Evolutionary conservation across 1,140 invertebrate species (phyloP), one percentile per base, ranked within the genome.

Genomic region (Monomorium pharaonis): DNA sequence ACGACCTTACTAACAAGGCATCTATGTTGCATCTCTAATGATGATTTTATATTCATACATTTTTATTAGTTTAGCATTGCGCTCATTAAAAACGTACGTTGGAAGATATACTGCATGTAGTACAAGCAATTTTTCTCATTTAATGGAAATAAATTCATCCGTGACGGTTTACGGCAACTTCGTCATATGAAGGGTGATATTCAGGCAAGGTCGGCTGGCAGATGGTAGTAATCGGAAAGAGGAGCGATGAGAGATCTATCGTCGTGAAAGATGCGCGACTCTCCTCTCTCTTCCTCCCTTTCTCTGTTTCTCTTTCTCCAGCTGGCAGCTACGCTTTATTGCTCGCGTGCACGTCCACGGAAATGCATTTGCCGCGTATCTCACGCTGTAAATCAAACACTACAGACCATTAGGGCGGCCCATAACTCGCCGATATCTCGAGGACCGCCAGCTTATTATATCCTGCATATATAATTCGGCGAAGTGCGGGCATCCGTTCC

Each of bases 371-470:
- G 69, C 69, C 65, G 77, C 65, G 77, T 85, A 94, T 94, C 90
- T 91, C 91, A 85, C 75, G 86, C 88, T 90, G 92, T 95, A 95
- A 95, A 95, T 95, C 94, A 95, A 94, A 93, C 91, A 90, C 91
- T 92, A 91, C 92, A 91, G 91, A 92, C 94, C 93, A 95, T 95
- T 94, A 95, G 93, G 92, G 88, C 89, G 89, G 75, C 87, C 90
- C 94, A 94, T 95, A 95, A 95, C 92, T 95, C 92, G 94, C 93
- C 94, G 94, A 95, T 94, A 95, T 95, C 94, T 94, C 94, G 93
- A 94, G 93, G 92, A 95, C 94, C 92, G 91, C 90, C 92, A 93
- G 94, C 94, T 95, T 95, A 95, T 94, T 95, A 95, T 94, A 95
- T 93, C 92, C 92, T 90, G 94, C 94, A 93, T 94, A 93, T 93